Percentiles rank a stretch among this genome's conserved stretches.
These are phyloP conservation scores for Coregonus suidteri DNA, from an alignment of 2,797 vertebrate species.

Conservation along the genomic window DNA sequence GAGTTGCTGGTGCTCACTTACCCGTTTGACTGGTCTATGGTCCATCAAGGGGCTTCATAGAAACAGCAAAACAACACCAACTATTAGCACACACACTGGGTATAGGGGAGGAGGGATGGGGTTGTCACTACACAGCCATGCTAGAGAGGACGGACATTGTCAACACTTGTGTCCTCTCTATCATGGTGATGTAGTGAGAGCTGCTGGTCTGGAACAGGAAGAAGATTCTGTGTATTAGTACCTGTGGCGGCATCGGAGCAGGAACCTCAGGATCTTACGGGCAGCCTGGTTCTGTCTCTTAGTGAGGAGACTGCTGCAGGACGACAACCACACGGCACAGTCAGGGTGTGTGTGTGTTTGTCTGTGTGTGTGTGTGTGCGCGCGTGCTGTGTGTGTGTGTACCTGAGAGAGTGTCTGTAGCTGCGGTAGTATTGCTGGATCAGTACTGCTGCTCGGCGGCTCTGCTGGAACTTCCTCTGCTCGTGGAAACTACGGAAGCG, in stretches of 20 bases:
- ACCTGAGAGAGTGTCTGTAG: constrained; percentile 91
- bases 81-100: constrained; percentile 87
- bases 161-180: too few species aligned
- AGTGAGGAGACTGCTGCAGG: constrained; percentile 92
- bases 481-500: constrained; percentile 99
- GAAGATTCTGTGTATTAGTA: constrained; percentile 47
- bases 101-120: constrained; percentile 59
- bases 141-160: constrained; percentile 43
- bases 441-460: constrained; percentile 93
- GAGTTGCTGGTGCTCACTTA: constrained; percentile 76
- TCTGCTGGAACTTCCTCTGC: constrained; percentile 98
- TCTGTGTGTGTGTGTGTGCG: not conserved
- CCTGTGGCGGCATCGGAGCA: constrained; percentile 99
- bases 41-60: constrained; percentile 99
- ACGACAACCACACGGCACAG: constrained; percentile 35
- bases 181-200: constrained; percentile 29
- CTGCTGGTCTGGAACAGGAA: not conserved
- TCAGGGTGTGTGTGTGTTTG: not conserved
- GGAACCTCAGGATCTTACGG: constrained; percentile 98
- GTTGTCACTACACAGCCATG: constrained; percentile 44
- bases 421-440: constrained; percentile 99
- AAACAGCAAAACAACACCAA: constrained; percentile 98
- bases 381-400: not conserved
- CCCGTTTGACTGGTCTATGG: constrained; percentile 99
- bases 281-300: constrained; percentile 99